These are phyloP conservation scores for Apogon talboti DNA, from an alignment of 2,797 vertebrate species.

Conservation along the genomic window DNA sequence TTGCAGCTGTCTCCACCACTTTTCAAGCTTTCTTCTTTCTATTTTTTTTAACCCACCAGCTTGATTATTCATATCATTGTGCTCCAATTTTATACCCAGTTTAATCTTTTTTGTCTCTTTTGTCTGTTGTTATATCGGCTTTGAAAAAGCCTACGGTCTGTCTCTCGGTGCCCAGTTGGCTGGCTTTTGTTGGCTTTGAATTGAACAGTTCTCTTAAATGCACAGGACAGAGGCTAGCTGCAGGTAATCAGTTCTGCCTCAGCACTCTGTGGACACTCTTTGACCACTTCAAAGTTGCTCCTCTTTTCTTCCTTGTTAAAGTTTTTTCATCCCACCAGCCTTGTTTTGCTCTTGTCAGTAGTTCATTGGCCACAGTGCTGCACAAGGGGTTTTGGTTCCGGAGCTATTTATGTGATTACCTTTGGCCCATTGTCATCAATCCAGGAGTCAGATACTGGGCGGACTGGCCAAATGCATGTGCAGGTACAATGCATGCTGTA, in stretches of 20 bases:
- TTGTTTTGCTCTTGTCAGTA: constrained; percentile 35
- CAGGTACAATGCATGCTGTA: constrained; percentile 3
- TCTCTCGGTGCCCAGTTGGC: constrained; percentile 27
- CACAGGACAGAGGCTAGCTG: constrained; percentile 4
- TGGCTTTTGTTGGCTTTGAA: constrained; percentile 51
- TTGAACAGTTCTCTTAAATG: constrained; percentile 48
- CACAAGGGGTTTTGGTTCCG: constrained; percentile 24
- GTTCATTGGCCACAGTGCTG: constrained; percentile 52
- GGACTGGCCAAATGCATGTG: constrained; percentile 19
- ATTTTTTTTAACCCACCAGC: not conserved
- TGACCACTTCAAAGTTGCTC: constrained; percentile 35
- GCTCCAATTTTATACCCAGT: constrained; percentile 32
- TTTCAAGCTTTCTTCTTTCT: constrained; percentile 23
- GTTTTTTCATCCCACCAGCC: constrained; percentile 32
- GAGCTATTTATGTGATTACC: constrained; percentile 45
- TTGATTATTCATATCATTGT: constrained; percentile 39
- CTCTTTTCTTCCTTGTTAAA: constrained; percentile 31
- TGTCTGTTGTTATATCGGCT: constrained; percentile 21
- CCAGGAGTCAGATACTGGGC: not conserved
- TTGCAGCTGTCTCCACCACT: constrained; percentile 14
- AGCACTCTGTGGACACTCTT: constrained; percentile 26
- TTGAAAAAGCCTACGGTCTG: constrained; percentile 17
- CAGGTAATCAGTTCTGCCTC: constrained; percentile 50
- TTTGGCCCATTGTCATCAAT: constrained; percentile 39
- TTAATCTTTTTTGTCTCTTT: constrained; percentile 42